phyloP scores from a whole-genome alignment of 2,113 vertebrate genomes.

The Telmatochromis bifrenatus region DNA sequence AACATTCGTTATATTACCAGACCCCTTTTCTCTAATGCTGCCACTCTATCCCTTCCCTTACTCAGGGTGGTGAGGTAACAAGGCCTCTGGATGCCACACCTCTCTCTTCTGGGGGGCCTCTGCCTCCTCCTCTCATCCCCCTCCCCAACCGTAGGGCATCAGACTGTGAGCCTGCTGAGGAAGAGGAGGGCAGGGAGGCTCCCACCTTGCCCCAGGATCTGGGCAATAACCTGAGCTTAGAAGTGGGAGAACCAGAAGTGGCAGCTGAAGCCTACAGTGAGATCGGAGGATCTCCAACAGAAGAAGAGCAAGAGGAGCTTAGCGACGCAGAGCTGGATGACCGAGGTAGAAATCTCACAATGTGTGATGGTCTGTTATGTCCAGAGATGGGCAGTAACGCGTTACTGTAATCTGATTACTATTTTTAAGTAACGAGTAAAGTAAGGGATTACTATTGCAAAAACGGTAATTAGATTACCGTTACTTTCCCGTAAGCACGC shows the following conservation, averaged over 20 bases:
- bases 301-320: conserved; percentile 19
- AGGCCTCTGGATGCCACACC: conserved; percentile 60
- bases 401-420: no score
- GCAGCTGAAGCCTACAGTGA: conserved; percentile 69
- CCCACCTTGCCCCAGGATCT: conserved; percentile 68
- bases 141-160: conserved; percentile 59
- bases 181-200: conserved; percentile 68
- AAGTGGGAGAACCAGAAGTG: conserved; percentile 65
- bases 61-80: conserved; percentile 77
- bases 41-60: not conserved
- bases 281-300: conserved; percentile 41
- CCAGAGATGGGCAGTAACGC: no score
- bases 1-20: not conserved
- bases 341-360: conserved; percentile 10
- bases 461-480: no score
- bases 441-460: no score
- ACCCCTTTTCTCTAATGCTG: not conserved
- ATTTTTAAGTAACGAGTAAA: rapidly evolving
- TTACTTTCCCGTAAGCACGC: rapidly evolving
- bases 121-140: conserved; percentile 82
- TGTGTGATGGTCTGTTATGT: not conserved
- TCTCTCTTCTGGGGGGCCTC: conserved; percentile 27
- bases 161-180: conserved; percentile 64
- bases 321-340: conserved; percentile 36
- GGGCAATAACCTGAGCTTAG: conserved; percentile 65